Evolutionary conservation across 2,888 invertebrate species (phyloP), one percentile per base, ranked within the genome.

Genomic region (Gymnosoma rotundatum): DNA sequence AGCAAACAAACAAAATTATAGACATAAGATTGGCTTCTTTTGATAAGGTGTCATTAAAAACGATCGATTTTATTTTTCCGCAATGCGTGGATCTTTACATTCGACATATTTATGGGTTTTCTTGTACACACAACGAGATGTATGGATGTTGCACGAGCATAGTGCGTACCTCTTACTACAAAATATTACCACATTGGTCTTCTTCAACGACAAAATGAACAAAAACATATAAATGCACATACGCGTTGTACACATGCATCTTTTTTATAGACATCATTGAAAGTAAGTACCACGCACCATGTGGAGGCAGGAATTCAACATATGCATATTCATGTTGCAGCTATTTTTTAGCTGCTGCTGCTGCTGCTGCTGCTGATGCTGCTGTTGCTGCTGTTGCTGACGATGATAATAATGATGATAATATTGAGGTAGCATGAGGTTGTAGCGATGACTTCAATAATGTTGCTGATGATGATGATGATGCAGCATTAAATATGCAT

Each of bases 41-140:
- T 89, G 87, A 89, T 89, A 88, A 89, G 87, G 85, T 87, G 89
- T 89, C 88, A 89, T 89, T 88, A 88, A 88, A 88, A 88, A 86
- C 88, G 88, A 89, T 88, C 89, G 88, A 88, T 88, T 88, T 84
- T 81, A 84, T 74, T 84, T 83, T 88, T 87, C 87, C 88, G 87
- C 86, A 87, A 86, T 87, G 87, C 87, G 87, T 86, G 86, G 87
- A 87, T 87, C 87, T 86, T 85, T 82, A 73, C 76, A 76, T 79
- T 86, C 83, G 87, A 87, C 86, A 87, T 87, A 87, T 87, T 87
- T 87, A 87, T 87, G 87, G 87, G 83, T 86, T 87, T 86, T 83
- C 85, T 86, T 84, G 85, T 85, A 54, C 78, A 58, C 42, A 52
- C 60, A 20, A 70, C 50, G 52, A 70, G 54, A 78, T 78, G 69